A percentile compares a stretch with the other conserved stretches of the same genome.
These are phyloP conservation scores for Rhabdomys pumilio DNA, from an alignment of 2,797 vertebrate genomes.

Conservation along the genomic window DNA sequence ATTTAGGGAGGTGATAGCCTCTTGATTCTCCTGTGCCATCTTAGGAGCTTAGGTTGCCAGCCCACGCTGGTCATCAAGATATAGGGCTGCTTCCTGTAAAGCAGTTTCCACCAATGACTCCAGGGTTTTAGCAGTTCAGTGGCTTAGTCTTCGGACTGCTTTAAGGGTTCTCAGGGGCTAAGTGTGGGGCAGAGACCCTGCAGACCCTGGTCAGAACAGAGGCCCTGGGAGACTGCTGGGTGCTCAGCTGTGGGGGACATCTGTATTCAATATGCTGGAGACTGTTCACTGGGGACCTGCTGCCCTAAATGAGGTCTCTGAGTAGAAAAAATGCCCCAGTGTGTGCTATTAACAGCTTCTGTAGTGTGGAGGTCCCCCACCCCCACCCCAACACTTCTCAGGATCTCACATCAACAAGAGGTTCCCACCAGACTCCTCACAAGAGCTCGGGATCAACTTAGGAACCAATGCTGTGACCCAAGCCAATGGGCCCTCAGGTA, in stretches of 20 bases:
- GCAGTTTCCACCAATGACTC: neutral
- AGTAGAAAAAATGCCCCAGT: too few relatives aligned
- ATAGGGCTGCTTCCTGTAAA: too few relatives aligned
- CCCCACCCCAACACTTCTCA: neutral
- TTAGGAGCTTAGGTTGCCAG: neutral
- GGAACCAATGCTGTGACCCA: neutral
- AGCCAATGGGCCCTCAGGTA: neutral
- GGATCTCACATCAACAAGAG: neutral
- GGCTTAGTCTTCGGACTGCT: neutral
- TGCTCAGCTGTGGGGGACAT: too few relatives aligned
- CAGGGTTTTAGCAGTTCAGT: fast-evolving
- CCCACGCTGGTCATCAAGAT: neutral
- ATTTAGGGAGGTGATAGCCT: neutral
- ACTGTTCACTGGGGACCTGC: neutral
- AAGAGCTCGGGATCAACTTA: neutral
- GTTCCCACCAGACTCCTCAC: neutral
- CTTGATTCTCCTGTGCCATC: neutral
- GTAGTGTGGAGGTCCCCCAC: fast-evolving
- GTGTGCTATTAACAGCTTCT: neutral
- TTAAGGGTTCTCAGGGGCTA: neutral
- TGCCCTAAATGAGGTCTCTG: neutral
- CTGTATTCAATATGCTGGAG: neutral
- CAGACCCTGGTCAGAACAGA: neutral
- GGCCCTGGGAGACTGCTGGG: fast-evolving
- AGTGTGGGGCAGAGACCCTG: neutral